Evolutionary conservation across 2,797 vertebrate species (phyloP).

Genomic region (Sciurus vulgaris): DNA sequence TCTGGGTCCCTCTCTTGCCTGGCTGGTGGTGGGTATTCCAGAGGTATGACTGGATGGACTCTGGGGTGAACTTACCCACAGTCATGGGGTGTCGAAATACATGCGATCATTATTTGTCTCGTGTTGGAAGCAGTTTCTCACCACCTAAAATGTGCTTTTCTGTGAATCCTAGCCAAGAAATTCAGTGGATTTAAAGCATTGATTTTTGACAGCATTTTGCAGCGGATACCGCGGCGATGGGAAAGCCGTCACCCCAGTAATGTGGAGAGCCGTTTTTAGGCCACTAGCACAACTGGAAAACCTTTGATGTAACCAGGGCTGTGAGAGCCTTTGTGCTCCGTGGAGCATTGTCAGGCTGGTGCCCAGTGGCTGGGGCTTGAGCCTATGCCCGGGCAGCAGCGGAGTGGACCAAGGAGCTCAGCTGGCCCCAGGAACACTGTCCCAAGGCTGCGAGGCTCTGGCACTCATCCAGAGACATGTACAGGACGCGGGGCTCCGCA

Average conservation of each 20-base stretch:
- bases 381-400: not conserved
- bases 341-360: not conserved
- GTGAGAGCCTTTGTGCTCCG: not conserved
- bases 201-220: not conserved
- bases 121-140: not conserved
- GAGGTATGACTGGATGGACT: accelerated
- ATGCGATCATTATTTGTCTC: not conserved
- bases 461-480: not conserved
- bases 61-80: not conserved
- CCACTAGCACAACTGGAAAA: not conserved
- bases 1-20: accelerated
- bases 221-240: not conserved
- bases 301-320: not conserved
- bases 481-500: not conserved
- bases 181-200: not conserved
- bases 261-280: not conserved
- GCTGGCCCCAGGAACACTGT: too few species aligned
- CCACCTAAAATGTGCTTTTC: not conserved
- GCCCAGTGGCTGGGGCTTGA: not conserved
- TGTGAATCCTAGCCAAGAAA: not conserved
- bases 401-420: too few species aligned
- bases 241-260: not conserved
- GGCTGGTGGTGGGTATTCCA: accelerated
- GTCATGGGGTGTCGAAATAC: not conserved
- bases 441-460: too few species aligned